A percentile compares a stretch with the other conserved stretches of the same genome.
These are phyloP conservation scores for Octomys mimax DNA, from an alignment of 2,797 vertebrate genomes.

Conservation along the genomic window DNA sequence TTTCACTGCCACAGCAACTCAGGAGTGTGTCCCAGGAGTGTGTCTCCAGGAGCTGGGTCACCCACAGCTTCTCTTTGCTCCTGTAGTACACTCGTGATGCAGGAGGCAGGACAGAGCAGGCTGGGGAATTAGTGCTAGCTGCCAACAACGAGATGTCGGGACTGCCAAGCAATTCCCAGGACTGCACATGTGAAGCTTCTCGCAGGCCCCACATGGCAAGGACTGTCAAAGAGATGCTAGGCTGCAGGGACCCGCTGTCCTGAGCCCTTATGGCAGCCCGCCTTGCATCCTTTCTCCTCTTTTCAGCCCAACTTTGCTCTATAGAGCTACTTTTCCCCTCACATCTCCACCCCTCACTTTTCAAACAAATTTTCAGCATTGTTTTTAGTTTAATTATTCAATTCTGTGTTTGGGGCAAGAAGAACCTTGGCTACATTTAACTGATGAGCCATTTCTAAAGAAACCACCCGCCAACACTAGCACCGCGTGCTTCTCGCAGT, in stretches of 20 bases:
- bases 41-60: neutral
- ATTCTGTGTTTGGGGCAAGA: neutral
- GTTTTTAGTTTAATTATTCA: neutral
- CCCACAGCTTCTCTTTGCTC: neutral
- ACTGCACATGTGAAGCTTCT: neutral
- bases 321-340: neutral
- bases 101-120: neutral
- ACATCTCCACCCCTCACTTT: neutral
- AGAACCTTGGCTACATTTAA: neutral
- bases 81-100: neutral
- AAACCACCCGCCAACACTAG: neutral
- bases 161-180: neutral
- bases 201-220: neutral
- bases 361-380: neutral
- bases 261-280: neutral
- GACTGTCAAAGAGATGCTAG: neutral
- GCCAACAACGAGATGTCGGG: neutral
- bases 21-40: neutral
- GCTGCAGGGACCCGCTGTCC: neutral
- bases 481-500: neutral
- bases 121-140: neutral
- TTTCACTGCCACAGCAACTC: neutral
- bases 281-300: neutral
- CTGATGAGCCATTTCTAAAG: neutral
- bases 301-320: neutral